Evolutionary conservation across 1,140 invertebrate species (phyloP).

Genomic region (Apis laboriosa): DNA sequence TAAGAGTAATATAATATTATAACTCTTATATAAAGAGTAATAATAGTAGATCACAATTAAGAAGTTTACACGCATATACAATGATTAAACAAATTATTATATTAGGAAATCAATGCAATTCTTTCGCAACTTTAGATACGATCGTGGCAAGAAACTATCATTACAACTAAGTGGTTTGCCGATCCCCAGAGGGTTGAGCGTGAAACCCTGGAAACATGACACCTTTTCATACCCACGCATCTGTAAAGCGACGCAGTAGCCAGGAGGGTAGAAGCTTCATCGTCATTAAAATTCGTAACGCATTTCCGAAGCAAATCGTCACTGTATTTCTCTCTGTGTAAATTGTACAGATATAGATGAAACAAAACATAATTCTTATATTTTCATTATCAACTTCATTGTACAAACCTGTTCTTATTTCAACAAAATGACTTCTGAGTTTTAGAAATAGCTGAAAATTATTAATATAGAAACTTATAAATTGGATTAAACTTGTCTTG

Average conservation of each 20-base stretch:
- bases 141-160: slow-evolving; percentile 16
- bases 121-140: neutral
- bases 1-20: too few relatives aligned
- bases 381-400: neutral
- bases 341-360: neutral
- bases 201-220: slow-evolving; percentile 5
- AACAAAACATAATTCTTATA: neutral
- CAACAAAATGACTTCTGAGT: too few relatives aligned
- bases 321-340: neutral
- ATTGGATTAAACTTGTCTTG: too few relatives aligned
- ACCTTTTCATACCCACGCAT: neutral
- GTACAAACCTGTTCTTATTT: too few relatives aligned
- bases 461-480: too few relatives aligned
- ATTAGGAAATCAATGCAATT: slow-evolving; percentile 13
- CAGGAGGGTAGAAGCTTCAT: neutral
- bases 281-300: neutral
- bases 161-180: slow-evolving; percentile 31
- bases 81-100: neutral
- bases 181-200: slow-evolving; percentile 25
- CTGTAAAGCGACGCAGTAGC: slow-evolving; percentile 2
- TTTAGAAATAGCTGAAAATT: too few relatives aligned
- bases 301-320: neutral
- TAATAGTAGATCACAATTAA: neutral
- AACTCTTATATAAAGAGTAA: neutral
- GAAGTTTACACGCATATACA: neutral